Base-by-base conservation (phyloP, 2,113 vertebrate species). In the Acrocephalus arundinaceus region DNA sequence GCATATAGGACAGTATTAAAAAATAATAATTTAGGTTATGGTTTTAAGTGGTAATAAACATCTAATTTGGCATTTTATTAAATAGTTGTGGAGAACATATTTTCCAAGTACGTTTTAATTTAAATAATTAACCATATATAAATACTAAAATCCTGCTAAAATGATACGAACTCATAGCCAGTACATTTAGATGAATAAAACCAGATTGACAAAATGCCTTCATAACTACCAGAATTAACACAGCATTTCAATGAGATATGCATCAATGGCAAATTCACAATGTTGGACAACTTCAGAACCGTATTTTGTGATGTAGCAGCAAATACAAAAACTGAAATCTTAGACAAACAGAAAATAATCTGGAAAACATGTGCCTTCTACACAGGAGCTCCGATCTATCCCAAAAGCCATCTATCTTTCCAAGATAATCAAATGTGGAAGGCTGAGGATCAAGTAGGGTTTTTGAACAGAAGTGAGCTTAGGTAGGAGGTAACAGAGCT, bases 11-110 rank as follows among this genome's bases (percentile, higher is more conserved):
- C 66, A 87, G 58, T 57, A 63, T 17, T 52, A 67, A 57, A 83
- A 86, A 78, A 91, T 78, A 83, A 28, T 75, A 37, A 55, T 91
- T 85, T 55, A 72, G 77, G 41, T 85, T 81, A 87, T 75, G 46
- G 11, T 81, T 94, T 81, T 68, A 85, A 93, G 61, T 61, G 23
- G n/a, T 41, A 95, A 88, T 68, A 84, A 88, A 85, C 57, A 89
- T 39, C 2, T 78, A 0, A 79, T 63, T 90, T 22, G 61, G 45
- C 59, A 81, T 84, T 77, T 92, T 63, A 78, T 52, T 76, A 90
- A 91, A 76, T 61, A 85, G 52, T 58, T 78, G 54, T 43, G 35
- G 51, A 80, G 16, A 95, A 49, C 41, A 59, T 59, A 49, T 73
- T 94, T 96, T 78, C 63, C 6, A 4, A 70, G 66, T 89, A 70